Evolutionary conservation across 2,797 vertebrate species (phyloP).

Genomic region (Synanceia verrucosa): DNA sequence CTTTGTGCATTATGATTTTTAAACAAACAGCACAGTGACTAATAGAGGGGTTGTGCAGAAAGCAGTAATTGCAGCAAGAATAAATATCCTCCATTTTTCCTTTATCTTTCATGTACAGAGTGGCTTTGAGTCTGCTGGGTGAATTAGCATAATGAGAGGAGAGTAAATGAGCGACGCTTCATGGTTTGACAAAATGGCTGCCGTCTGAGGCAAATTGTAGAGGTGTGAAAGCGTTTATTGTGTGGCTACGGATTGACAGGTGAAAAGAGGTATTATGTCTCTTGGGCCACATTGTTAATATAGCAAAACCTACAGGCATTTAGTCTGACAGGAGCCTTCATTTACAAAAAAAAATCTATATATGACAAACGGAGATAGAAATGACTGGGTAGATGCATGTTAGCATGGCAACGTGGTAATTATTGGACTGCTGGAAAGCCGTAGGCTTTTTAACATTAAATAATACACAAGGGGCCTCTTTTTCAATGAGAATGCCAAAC

Average conservation of each 20-base stretch:
- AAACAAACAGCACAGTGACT: conserved; percentile 47
- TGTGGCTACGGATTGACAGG: conserved; percentile 31
- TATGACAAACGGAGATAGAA: conserved; percentile 24
- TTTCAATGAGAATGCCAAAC: neutral
- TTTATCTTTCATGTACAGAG: conserved; percentile 72
- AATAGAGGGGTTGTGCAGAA: conserved; percentile 34
- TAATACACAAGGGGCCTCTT: conserved; percentile 18
- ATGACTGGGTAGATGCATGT: neutral
- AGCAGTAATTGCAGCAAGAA: conserved; percentile 62
- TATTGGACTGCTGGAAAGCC: conserved; percentile 24
- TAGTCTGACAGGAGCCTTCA: conserved; percentile 5
- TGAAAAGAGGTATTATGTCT: conserved; percentile 10
- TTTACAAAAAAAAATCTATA: conserved; percentile 32
- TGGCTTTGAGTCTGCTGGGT: conserved; percentile 39
- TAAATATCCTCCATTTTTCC: conserved; percentile 60
- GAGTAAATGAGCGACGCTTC: conserved; percentile 56
- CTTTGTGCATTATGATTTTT: conserved; percentile 24
- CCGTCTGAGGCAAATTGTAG: conserved; percentile 51
- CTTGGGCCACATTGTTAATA: neutral
- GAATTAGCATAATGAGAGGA: conserved; percentile 68
- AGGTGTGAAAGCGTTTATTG: conserved; percentile 28
- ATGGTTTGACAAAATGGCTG: conserved; percentile 65
- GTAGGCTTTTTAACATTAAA: conserved; percentile 15
- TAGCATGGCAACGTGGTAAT: conserved; percentile 21
- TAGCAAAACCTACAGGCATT: conserved; percentile 4